Evolutionary conservation across 2,888 invertebrate species (phyloP).

Genomic region (Priocnemis perturbator): DNA sequence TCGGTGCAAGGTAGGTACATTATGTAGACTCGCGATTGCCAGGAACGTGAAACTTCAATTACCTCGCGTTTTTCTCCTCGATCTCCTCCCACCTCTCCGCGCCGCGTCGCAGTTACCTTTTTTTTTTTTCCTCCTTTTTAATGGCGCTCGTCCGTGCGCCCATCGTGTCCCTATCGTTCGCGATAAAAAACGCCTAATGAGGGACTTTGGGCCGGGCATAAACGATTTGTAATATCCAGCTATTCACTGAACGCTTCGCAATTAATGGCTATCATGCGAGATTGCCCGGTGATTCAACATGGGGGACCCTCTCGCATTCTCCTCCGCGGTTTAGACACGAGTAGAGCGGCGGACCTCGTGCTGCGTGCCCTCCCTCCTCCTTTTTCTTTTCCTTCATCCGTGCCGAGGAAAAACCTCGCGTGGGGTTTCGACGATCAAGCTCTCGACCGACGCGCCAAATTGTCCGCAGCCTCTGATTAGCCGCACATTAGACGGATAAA

Average conservation of each 20-base stretch:
- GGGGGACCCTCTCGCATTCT: constrained; percentile 3
- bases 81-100: not conserved
- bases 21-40: constrained; percentile 17
- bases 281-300: constrained; percentile 43
- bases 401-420: constrained; percentile 4
- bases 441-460: not conserved
- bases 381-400: not conserved
- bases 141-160: constrained; percentile 7
- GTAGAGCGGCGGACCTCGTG: not conserved
- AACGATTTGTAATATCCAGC: constrained; percentile 58
- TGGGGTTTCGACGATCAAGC: constrained; percentile 1
- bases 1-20: constrained; percentile 22
- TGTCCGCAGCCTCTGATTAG: constrained; percentile 4
- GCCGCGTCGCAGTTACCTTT: not conserved
- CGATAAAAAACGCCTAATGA: constrained; percentile 47
- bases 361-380: not conserved
- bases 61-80: constrained; percentile 10
- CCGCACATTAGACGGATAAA: constrained; percentile 3
- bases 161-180: constrained; percentile 23
- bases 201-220: constrained; percentile 42
- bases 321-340: not conserved
- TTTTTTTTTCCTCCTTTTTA: not conserved
- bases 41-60: constrained; percentile 25
- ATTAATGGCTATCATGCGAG: constrained; percentile 56
- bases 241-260: constrained; percentile 51